Evolutionary conservation across 1,140 invertebrate genomes (phyloP), one percentile per base, ranked within the genome.

Genomic region (Nixonia krombeini): DNA sequence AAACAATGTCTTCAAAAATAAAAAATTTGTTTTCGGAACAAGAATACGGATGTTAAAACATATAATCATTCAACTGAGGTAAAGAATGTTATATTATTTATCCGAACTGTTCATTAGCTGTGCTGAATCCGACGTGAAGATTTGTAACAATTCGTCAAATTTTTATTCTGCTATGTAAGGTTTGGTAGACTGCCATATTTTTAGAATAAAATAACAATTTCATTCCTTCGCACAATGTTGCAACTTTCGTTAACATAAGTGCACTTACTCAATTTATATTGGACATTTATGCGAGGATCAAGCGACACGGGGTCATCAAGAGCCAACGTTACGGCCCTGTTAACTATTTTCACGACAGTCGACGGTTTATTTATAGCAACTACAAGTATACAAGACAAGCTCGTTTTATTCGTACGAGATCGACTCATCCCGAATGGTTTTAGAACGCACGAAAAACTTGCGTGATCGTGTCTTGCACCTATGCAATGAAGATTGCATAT

Each of bases 291-390:
- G 12, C 18, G 13, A 58, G 51, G 45, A 59, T 47, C 29, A 56
- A 49, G 13, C 47, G 25, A 52, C 17, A 59, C 51, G 56, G 51
- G 69, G 65, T 49, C 31, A 64, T 65, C 28, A 40, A 46, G 31
- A 13, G 45, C 28, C 35, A 56, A 53, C 37, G 57, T 66, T 77
- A 81, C 79, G 73, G 65, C 71, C 76, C 80, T 82, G 78, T 67
- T 35, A 47, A 67, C 79, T 82, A 82, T 82, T 82, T 82, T 79
- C 59, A 68, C 70, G 59, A 70, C 73, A 67, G 76, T 70, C 68
- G 73, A 66, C 66, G 64, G 28, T 68, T 70, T 82, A 81, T 82
- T 82, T 79, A 78, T 80, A 79, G 73, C 57, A n/a, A 53, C 59
- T 68, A 71, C 59, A 65, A 70, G 67, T 69, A 73, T 71, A 68